Percentiles rank a stretch among this genome's conserved stretches.
phyloP scores from a whole-genome alignment of 2,888 invertebrate species.

The Erebia aethiops region DNA sequence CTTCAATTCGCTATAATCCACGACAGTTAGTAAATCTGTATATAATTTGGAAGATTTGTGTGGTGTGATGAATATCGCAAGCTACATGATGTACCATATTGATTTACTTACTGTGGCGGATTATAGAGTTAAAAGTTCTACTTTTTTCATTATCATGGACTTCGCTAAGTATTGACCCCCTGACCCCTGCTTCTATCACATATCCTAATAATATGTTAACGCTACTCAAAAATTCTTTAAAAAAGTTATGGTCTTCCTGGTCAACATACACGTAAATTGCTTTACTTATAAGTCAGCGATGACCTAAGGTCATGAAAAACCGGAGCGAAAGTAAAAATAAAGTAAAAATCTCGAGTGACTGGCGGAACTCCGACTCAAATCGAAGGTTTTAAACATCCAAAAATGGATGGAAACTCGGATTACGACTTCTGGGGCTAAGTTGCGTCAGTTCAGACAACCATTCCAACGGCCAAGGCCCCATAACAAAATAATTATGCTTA shows the following conservation, averaged over 20 bases:
- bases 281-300: slow-evolving; percentile 27
- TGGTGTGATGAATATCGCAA: too few species aligned
- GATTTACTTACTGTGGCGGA: too few species aligned
- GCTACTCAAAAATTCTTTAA: background rate
- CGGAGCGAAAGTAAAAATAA: slow-evolving; percentile 72
- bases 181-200: too few species aligned
- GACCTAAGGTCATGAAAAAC: slow-evolving; percentile 70
- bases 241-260: slow-evolving; percentile 7
- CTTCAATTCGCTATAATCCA: too few species aligned
- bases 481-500: slow-evolving; percentile 49
- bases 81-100: too few species aligned
- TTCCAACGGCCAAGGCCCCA: slow-evolving; percentile 44
- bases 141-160: too few species aligned
- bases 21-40: too few species aligned
- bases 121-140: too few species aligned
- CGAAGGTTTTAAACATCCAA: slow-evolving; percentile 71
- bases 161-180: too few species aligned
- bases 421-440: slow-evolving; percentile 48
- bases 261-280: background rate
- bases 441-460: slow-evolving; percentile 47
- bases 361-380: slow-evolving; percentile 65
- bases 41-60: too few species aligned
- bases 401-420: slow-evolving; percentile 63
- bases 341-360: slow-evolving; percentile 64
- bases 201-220: too few species aligned